Evolutionary conservation across 2,888 invertebrate genomes (phyloP).

Genomic region (Drosophila percnosoma): DNA sequence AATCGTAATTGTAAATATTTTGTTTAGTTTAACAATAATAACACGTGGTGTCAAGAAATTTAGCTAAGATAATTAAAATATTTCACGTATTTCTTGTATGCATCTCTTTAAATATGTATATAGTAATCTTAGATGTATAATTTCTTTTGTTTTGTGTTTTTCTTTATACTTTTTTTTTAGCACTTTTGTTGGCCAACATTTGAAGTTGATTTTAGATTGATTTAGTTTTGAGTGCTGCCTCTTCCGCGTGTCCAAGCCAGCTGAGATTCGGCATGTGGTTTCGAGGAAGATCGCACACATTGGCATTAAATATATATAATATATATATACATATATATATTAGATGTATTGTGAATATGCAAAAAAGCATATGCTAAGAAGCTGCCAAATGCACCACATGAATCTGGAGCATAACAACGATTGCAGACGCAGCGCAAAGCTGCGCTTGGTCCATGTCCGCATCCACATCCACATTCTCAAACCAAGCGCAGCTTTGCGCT

Average conservation of each 20-base stretch:
- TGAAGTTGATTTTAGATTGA: constrained; percentile 22
- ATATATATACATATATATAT: constrained; percentile 24
- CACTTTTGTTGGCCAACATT: constrained; percentile 52
- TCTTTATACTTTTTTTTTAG: constrained; percentile 26
- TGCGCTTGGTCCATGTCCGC: neutral
- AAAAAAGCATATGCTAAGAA: constrained; percentile 13
- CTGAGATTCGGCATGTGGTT: constrained; percentile 24
- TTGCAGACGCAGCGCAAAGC: no score
- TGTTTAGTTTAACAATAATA: constrained; percentile 69
- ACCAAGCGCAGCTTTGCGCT: constrained; percentile 51
- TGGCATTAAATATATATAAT: constrained; percentile 3
- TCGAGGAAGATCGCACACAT: constrained; percentile 14
- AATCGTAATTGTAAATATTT: constrained; percentile 38
- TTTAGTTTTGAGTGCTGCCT: constrained; percentile 5
- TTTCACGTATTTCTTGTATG: constrained; percentile 29
- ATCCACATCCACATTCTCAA: neutral
- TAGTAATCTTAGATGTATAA: constrained; percentile 13
- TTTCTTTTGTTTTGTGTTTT: neutral
- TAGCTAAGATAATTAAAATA: constrained; percentile 68
- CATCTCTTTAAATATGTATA: constrained; percentile 10
- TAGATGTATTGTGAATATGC: constrained; percentile 2
- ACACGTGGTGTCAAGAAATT: constrained; percentile 72
- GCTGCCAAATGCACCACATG: constrained; percentile 11
- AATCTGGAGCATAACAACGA: no score
- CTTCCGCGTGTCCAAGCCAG: neutral